Evolutionary conservation across 35 echinoderm and acorn worm species (phyloP).

Genomic region (Eucidaris tribuloides): DNA sequence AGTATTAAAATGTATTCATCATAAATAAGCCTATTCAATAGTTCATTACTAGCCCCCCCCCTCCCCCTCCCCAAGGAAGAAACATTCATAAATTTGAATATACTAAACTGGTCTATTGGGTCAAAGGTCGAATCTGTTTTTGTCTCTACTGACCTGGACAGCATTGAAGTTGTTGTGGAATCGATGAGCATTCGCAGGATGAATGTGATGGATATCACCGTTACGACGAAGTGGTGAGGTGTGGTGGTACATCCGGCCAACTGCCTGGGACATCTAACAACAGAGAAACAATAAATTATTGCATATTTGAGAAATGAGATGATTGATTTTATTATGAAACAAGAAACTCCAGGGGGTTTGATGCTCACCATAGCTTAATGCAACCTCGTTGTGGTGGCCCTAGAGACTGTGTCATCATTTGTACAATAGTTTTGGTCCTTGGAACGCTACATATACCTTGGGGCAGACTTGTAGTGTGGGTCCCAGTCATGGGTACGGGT

Average conservation of each 20-base stretch:
- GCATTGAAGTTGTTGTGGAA: not conserved
- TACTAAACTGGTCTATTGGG: too few species aligned
- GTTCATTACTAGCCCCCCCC: too few species aligned
- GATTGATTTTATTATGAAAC: not conserved
- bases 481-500: too few species aligned
- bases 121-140: too few species aligned
- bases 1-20: too few species aligned
- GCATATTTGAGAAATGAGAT: not conserved
- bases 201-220: slow-evolving; percentile 24
- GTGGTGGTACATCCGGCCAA: slow-evolving; percentile 53
- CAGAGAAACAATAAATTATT: not conserved
- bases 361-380: not conserved
- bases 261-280: slow-evolving; percentile 53
- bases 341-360: not conserved
- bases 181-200: slow-evolving; percentile 1
- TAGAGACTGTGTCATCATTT: not conserved
- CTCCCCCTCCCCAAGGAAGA: too few species aligned
- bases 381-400: not conserved
- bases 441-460: not conserved
- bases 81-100: too few species aligned
- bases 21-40: too few species aligned
- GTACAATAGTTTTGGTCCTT: not conserved
- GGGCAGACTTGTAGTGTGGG: too few species aligned
- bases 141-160: too few species aligned
- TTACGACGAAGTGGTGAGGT: slow-evolving; percentile 13